Evolutionary conservation across 2,888 invertebrate genomes (phyloP), one percentile per base, ranked within the genome.

Genomic region (Cyclophora punctaria): DNA sequence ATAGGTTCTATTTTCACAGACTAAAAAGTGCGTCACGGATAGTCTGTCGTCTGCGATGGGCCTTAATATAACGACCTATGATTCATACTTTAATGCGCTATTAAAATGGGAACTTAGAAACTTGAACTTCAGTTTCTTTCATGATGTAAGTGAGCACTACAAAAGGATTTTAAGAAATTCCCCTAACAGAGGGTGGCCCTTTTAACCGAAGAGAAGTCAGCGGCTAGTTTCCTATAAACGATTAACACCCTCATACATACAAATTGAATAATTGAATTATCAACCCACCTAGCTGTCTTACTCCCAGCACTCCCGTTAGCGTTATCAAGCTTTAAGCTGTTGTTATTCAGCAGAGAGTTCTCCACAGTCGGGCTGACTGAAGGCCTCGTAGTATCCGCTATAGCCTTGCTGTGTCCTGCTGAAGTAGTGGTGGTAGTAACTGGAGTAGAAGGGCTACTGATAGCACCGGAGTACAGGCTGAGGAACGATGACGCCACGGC

Each of bases 401-500:
- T 77, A 2, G 71, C 75, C 64, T 81, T 81, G 80, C 80, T 78
- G 57, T 81, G 83, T 2, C 78, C 74, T 47, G 77, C 78, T 20
- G 75, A 61, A 35, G 71, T 56, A 1, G 75, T 72, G 5, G 73
- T 73, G 7, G 69, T 70, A 0, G 75, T 75, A 5, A 75, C 75
- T 1, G 76, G 73, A n/a, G 79, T 78, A 2, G 80, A 72, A 0
- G 85, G 81, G 74, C 88, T 89, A 65, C 82, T 85, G 57, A 86
- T 77, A 59, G 83, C 77, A 50, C 89, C 85, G 67, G 89, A 80
- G 82, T 89, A 81, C 63, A 90, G 67, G 71, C 73, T 90, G 72
- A 80, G 81, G 81, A 80, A 90, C 60, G 82, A 90, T 56, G 80
- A 91, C 51, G 86, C 85, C 0, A 80, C 83, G 1, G 80, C 79